Base-by-base conservation (phyloP, 2,113 vertebrate genomes). In the Phalacrocorax pelagicus region DNA sequence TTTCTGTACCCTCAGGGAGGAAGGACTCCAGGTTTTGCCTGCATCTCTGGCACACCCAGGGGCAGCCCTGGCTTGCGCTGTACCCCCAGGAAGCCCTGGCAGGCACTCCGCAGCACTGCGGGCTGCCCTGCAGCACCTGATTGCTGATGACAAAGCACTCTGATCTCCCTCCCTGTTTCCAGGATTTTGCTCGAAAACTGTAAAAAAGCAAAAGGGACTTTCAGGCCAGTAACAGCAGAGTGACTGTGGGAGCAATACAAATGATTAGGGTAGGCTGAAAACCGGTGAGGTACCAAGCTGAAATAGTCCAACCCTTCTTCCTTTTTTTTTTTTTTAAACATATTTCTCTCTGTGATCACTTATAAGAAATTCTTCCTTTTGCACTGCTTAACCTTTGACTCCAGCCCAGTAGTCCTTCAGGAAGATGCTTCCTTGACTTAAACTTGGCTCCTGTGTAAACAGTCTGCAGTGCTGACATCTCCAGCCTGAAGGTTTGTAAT, bases 61-160 rank as follows among this genome's bases (percentile, higher is more conserved):
- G 36, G 34, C 49, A 73, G 15, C 44, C 26, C 85, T 49, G 30
- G 30, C 38, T n/a, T 46, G 38, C 2, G 2, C 49, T 47, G 38
- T 49, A 63, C 27, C 18, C 40, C 27, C 12, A 32, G 58, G 19
- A 81, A 84, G 79, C 27, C 44, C 13, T 36, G 69, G 26, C 20
- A 59, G 47, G 47, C 0, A 4, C 12, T 69, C 32, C 61, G 30
- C 7, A 1, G 42, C 13, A 15, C 62, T 30, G 15, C 2, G 1
- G 14, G 34, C 61, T 81, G 54, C 69, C 46, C 54, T 49, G 42
- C 29, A 55, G 49, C 2, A 2, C 51, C 52, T 42, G 30, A 2
- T 11, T 32, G 62, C 36, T 44, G 36, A 8, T 19, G 34, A 51
- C 16, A 52, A 74, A 57, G 10, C 10, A 10, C 40, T n/a, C 36